Percentiles rank a stretch among this genome's conserved stretches.
phyloP scores from a whole-genome alignment of 2,113 vertebrate genomes.

The Paradoxurus hermaphroditus region DNA sequence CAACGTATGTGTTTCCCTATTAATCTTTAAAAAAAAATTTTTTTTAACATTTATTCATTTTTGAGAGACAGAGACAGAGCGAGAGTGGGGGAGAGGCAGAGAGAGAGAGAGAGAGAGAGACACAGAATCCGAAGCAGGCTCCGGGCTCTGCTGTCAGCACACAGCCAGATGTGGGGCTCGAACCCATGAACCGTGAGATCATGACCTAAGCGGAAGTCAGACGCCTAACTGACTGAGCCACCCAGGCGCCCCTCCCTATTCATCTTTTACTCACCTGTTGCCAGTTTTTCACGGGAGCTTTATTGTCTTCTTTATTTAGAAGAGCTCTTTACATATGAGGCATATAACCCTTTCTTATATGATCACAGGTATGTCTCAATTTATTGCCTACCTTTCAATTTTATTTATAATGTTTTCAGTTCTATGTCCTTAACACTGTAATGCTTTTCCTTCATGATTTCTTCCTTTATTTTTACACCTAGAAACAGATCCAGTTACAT shows the following conservation, averaged over 20 bases:
- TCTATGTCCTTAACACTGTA: background rate
- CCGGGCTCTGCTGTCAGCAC: too few species aligned
- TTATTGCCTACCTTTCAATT: conserved; percentile 6
- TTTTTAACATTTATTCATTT: too few species aligned
- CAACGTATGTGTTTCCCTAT: background rate
- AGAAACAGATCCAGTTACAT: background rate
- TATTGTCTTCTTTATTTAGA: background rate
- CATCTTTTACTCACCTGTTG: background rate
- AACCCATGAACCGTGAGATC: too few species aligned
- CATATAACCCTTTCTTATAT: background rate
- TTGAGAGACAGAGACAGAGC: too few species aligned
- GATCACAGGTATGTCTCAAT: background rate
- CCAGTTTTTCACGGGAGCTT: background rate
- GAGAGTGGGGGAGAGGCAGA: too few species aligned
- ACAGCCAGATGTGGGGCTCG: too few species aligned
- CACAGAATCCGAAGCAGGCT: too few species aligned
- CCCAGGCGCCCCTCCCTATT: background rate
- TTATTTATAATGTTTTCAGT: background rate
- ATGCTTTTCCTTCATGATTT: background rate
- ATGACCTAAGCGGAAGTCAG: too few species aligned
- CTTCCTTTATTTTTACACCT: background rate
- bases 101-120: too few species aligned
- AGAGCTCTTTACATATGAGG: background rate
- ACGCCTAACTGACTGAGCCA: too few species aligned
- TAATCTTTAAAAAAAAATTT: background rate